Evolutionary conservation across 2,113 vertebrate genomes (phyloP), one percentile per base, ranked within the genome.

Genomic region (Microtus pennsylvanicus): DNA sequence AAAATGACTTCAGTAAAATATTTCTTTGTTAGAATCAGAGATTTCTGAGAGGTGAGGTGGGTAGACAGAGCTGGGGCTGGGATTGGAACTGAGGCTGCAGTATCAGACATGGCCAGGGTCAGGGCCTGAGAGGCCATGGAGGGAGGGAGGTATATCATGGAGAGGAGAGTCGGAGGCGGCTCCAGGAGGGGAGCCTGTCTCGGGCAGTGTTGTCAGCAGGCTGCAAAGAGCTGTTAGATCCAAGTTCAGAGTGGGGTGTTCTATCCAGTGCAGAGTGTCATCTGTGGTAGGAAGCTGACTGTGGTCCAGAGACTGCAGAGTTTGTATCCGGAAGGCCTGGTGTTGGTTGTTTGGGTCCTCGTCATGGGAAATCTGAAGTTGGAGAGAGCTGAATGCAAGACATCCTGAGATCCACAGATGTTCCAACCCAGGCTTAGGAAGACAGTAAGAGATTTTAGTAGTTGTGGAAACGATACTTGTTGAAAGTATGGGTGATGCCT

Each of bases 1-100:
- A 95, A 95, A 94, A 75, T 86, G 67, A 89, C 77, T 96, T 93
- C 45, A 91, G 76, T 91, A 90, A 89, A 97, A 61, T 67, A 70
- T 67, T 89, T 90, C 88, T 95, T 95, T 89, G 77, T 90, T 93
- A 75, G 81, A 92, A 82, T 89, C 61, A 77, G 82, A 69, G 86
- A 70, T 96, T 67, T 83, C 22, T 28, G 72, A 75, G 92, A 55
- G 6, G 17, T 77, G 80, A 85, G 72, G 42, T 4, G 21, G 55
- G 58, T 42, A 52, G 30, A 3, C 14, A 12, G 55, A 65, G 50
- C 21, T 47, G 61, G 76, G 70, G 50, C 6, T 2, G 8, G 26
- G 85, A 55, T 30, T 24, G 22, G 42, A 67, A n/a, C 19, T 33
- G 7, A 35, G 72, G 30, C 16, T 45, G 26, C 6, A 81, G 74